These are phyloP conservation scores for Crocuta crocuta DNA, from an alignment of 2,113 vertebrate genomes.

Conservation along the genomic window DNA sequence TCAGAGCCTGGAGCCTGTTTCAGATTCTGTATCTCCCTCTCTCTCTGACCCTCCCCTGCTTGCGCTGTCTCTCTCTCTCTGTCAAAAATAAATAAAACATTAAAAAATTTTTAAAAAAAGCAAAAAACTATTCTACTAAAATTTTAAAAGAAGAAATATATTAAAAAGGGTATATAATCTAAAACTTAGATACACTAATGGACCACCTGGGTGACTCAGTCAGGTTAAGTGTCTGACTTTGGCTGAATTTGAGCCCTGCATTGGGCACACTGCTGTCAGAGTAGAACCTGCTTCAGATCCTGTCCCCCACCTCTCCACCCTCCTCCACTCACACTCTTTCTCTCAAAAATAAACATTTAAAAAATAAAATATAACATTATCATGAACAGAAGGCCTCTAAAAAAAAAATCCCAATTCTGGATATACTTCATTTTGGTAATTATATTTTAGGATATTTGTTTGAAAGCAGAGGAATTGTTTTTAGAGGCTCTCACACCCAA, in stretches of 20 bases:
- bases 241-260: neutral
- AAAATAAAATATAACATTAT: neutral
- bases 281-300: neutral
- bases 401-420: neutral
- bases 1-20: no score
- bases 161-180: neutral
- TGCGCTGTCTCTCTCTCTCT: no score
- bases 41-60: no score
- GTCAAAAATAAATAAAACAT: no score
- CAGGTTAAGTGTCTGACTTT: neutral
- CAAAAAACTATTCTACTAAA: neutral
- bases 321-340: no score
- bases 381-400: neutral
- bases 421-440: constrained; percentile 3
- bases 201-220: neutral
- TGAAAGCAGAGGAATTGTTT: constrained; percentile 24
- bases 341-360: no score
- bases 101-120: no score
- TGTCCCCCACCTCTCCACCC: neutral
- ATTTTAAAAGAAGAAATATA: constrained; percentile 5
- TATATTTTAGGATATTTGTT: constrained; percentile 37
- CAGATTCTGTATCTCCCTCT: no score
- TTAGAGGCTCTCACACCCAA: neutral
- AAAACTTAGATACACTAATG: neutral
- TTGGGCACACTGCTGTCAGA: neutral